Evolutionary conservation across 2,888 invertebrate genomes (phyloP), one percentile per base, ranked within the genome.

Genomic region (Noctuana brunneofusca): DNA sequence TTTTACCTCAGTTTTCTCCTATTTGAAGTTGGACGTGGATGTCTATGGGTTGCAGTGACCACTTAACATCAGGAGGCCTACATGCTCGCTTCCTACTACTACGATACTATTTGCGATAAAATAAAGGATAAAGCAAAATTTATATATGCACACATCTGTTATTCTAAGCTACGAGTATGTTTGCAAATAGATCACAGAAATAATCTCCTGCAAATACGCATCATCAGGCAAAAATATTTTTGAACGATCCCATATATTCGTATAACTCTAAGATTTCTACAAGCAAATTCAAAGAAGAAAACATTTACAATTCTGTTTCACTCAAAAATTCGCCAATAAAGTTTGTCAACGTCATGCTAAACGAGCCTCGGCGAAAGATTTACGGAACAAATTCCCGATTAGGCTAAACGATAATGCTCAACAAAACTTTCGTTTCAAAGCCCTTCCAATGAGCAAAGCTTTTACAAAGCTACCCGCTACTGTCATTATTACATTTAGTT

Each of bases 341-440:
- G 12, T 30, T 56, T 56, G 20, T 56, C 30, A 41, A 43, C 24
- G 46, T 46, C 56, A 46, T 20, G 18, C 46, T 18, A 30, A 56
- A 30, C 56, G 46, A 46, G 56, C 14, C 46, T 18, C 9, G 56
- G 27, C 30, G 56, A n/a, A 56, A 56, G 56, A 56, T 56, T 56
- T 43, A 56, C 46, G 18, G 30, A 56, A 56, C 41, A 55, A 55
- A 55, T 55, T 46, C 46, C 46, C 46, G 20, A 57, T 57, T 57
- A 46, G 30, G 65, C 58, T 67, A 69, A 70, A 66, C 65, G 57
- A 56, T 57, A 57, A 52, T 27, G 41, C 50, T 41, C 38, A 50
- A 20, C 57, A 27, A 46, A 58, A 63, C 52, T 53, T 64, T 50
- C 32, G 27, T 58, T 35, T 46, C 41, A 60, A 43, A 55, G 49